phyloP scores from a whole-genome alignment of 2,888 invertebrate species.

The Xylota sylvarum region DNA sequence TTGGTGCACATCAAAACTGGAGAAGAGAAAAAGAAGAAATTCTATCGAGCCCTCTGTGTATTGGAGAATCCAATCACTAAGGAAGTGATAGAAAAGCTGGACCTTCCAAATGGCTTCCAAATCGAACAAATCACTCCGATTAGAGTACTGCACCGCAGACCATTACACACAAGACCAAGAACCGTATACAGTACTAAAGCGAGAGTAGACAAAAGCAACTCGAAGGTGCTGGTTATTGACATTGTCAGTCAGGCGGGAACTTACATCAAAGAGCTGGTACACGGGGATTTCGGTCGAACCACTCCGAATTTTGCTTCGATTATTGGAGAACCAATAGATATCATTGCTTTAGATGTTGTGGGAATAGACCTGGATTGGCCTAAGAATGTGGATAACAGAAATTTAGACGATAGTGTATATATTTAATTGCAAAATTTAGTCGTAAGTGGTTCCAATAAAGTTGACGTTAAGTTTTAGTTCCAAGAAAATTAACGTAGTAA shows the following conservation, averaged over 20 bases:
- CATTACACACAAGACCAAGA: constrained; percentile 89
- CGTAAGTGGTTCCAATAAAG: not conserved
- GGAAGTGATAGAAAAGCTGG: constrained; percentile 86
- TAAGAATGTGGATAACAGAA: constrained; percentile 80
- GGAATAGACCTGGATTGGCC: constrained; percentile 92
- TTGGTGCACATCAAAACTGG: constrained; percentile 91
- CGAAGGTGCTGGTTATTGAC: constrained; percentile 87
- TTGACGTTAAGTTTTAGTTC: not conserved
- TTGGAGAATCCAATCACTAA: constrained; percentile 84
- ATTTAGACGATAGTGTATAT: not conserved
- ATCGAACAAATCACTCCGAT: constrained; percentile 95
- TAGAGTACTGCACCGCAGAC: constrained; percentile 94
- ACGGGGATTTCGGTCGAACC: constrained; percentile 97
- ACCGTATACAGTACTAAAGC: constrained; percentile 89
- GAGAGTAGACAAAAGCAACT: constrained; percentile 85
- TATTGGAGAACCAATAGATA: constrained; percentile 90
- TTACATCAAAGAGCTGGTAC: constrained; percentile 98
- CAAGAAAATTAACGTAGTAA: not conserved
- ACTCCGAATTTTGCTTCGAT: constrained; percentile 90
- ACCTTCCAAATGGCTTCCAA: constrained; percentile 85
- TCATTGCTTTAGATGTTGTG: constrained; percentile 96
- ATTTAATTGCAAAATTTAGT: not conserved
- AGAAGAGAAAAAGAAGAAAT: constrained; percentile 94
- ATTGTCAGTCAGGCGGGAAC: constrained; percentile 95
- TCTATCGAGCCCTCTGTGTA: constrained; percentile 93